A percentile compares a stretch with the other conserved stretches of the same genome.
phyloP scores from a whole-genome alignment of 2,797 vertebrate genomes.

The Pteropus rufus region DNA sequence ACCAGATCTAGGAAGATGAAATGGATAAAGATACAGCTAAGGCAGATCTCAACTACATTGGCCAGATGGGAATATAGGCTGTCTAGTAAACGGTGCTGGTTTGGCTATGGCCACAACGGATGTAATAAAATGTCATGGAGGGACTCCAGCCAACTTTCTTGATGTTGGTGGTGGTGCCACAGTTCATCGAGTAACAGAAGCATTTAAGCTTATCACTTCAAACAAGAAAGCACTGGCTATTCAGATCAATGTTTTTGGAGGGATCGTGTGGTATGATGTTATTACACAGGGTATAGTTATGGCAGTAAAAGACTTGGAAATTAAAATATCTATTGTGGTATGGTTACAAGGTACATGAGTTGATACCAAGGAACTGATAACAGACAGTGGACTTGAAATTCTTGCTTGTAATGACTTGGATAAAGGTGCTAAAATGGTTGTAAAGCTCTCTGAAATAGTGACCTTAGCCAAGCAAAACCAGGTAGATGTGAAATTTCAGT shows the following conservation, averaged over 20 bases:
- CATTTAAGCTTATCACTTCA: constrained; percentile 98
- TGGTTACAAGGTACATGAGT: constrained; percentile 98
- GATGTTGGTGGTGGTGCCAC: constrained; percentile 90
- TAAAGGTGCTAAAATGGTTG: constrained; percentile 98
- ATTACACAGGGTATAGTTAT: constrained; percentile 92
- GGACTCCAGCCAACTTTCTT: constrained; percentile 97
- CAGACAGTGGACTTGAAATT: constrained; percentile 95
- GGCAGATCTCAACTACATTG: constrained; percentile 96
- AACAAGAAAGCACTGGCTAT: constrained; percentile 98
- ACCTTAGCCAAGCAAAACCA: constrained; percentile 95
- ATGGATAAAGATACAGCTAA: constrained; percentile 92
- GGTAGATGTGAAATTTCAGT: constrained; percentile 97
- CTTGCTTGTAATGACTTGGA: constrained; percentile 98
- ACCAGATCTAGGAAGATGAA: constrained; percentile 95
- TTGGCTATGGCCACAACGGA: constrained; percentile 99
- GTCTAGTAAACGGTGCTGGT: constrained; percentile 96
- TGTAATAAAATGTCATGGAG: constrained; percentile 98
- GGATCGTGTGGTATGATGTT: constrained; percentile 89
- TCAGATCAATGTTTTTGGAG: constrained; percentile 98
- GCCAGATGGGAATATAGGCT: constrained; percentile 95
- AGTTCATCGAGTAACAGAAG: constrained; percentile 91
- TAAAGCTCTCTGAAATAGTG: constrained; percentile 98
- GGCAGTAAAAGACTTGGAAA: constrained; percentile 94
- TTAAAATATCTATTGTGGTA: constrained; percentile 97
- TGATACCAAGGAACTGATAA: constrained; percentile 84